A percentile compares a stretch with the other conserved stretches of the same genome.
These are phyloP conservation scores for Furcula furcula DNA, from an alignment of 2,888 invertebrate genomes.

Conservation along the genomic window DNA sequence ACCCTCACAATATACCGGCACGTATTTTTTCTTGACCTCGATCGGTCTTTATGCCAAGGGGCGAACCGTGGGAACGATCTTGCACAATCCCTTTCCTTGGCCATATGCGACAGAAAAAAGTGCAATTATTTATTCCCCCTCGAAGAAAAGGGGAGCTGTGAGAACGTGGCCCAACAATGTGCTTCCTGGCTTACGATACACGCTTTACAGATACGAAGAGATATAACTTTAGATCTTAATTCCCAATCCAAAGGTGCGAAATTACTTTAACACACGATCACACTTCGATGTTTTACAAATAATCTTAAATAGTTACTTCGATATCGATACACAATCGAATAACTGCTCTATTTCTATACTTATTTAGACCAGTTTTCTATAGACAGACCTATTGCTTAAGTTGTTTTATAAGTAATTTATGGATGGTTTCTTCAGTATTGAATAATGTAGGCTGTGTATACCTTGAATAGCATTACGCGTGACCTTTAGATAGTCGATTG, in stretches of 20 bases:
- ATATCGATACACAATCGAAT: conserved; percentile 25
- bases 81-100: conserved; percentile 78
- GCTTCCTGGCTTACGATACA: conserved; percentile 80
- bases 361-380: conserved; percentile 30
- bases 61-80: conserved; percentile 79
- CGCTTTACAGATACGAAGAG: conserved; percentile 48
- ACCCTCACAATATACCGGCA: conserved; percentile 71
- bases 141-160: conserved; percentile 81
- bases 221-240: conserved; percentile 59
- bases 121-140: conserved; percentile 82
- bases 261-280: conserved; percentile 47
- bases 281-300: conserved; percentile 59
- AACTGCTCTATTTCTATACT: conserved; percentile 21
- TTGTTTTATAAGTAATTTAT: conserved; percentile 37
- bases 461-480: conserved; percentile 74
- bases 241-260: conserved; percentile 42
- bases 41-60: conserved; percentile 73
- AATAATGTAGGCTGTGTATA: conserved; percentile 53
- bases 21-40: conserved; percentile 81
- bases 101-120: conserved; percentile 82
- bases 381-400: conserved; percentile 12
- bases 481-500: conserved; percentile 75
- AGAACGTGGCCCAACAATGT: conserved; percentile 82
- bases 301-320: conserved; percentile 53
- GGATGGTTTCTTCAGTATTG: conserved; percentile 64